phyloP scores from a whole-genome alignment of 1,140 invertebrate genomes.

The Antheraea mylitta region DNA sequence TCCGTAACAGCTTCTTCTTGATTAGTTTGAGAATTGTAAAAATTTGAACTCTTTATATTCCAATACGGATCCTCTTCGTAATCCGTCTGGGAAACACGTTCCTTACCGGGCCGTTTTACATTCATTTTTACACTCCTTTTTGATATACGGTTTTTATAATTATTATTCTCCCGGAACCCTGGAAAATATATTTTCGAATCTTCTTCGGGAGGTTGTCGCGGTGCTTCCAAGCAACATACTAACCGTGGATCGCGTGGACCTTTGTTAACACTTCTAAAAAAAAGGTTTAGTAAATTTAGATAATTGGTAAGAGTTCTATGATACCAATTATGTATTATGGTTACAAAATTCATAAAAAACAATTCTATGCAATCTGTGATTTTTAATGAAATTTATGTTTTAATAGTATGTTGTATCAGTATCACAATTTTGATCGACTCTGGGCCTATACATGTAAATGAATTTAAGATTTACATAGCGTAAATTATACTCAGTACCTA shows the following conservation, averaged over 20 bases:
- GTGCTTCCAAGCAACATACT: conserved; percentile 48
- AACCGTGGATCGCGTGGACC: conserved; percentile 18
- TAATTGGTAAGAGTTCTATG: not conserved
- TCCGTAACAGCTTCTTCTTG: conserved; percentile 36
- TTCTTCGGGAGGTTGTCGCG: not conserved
- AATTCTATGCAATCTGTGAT: too few species aligned
- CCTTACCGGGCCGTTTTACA: conserved; percentile 44
- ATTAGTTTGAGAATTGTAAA: conserved; percentile 26
- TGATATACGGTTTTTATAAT: not conserved
- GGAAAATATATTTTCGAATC: conserved; percentile 17
- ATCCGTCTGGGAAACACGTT: conserved; percentile 33
- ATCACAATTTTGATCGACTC: too few species aligned
- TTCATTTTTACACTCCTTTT: conserved; percentile 19
- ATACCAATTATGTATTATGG: not conserved
- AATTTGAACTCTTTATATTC: conserved; percentile 59
- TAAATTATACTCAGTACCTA: too few species aligned
- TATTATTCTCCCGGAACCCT: not conserved
- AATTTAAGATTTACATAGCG: too few species aligned
- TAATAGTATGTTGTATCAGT: too few species aligned
- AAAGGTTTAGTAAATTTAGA: conserved; percentile 7
- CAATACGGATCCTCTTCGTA: conserved; percentile 61
- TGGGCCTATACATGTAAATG: too few species aligned
- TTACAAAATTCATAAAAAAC: too few species aligned
- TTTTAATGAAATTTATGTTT: too few species aligned
- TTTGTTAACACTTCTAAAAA: conserved; percentile 30